Evolutionary conservation across 2,113 vertebrate genomes (phyloP), one percentile per base, ranked within the genome.

Genomic region (Rostratula benghalensis): DNA sequence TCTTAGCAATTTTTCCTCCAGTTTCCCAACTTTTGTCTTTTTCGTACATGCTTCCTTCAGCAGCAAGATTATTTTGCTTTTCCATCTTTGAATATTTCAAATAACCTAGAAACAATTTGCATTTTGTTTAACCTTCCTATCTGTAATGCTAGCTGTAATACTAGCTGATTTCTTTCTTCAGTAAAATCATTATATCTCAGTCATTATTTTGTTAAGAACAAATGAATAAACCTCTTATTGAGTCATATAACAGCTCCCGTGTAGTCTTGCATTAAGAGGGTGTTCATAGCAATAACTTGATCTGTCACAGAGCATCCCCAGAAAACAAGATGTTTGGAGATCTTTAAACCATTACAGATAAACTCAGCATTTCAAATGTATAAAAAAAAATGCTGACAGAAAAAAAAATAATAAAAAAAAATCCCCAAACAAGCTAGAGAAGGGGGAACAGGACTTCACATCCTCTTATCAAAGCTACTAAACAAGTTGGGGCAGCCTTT

Each of bases 1-100:
- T 74, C 83, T 37, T 57, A 71, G 48, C 78, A n/a, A 79, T 46
- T 89, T 89, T 97, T 48, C 64, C 65, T 82, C 96, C 27, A 70
- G 23, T 73, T 91, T 94, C 89, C 57, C 37, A 60, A 81, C n/a
- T 74, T 83, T 74, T 59, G 35, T 16, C 51, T 82, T 78, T 76
- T 27, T 88, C 14, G 37, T 85, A 43, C 83, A 46, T 45, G 90
- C 31, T 31, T 48, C 51, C 17, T 88, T 88, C 37, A 77, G 27
- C 85, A 93, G 53, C 12, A 89, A 87, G 70, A 76, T 19, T 77
- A 21, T 41, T 89, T 50, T 50, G 5, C 33, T 81, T 83, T 46
- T 59, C 18, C 18, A 30, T 18, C 17, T 90, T 46, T 68, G 28
- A 46, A 18, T 56, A 54, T n/a, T 77, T 50, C n/a, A 79, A 65